Conservation (phyloP, 2,797 vertebrate species). For the Astyanax mexicanus region DNA sequence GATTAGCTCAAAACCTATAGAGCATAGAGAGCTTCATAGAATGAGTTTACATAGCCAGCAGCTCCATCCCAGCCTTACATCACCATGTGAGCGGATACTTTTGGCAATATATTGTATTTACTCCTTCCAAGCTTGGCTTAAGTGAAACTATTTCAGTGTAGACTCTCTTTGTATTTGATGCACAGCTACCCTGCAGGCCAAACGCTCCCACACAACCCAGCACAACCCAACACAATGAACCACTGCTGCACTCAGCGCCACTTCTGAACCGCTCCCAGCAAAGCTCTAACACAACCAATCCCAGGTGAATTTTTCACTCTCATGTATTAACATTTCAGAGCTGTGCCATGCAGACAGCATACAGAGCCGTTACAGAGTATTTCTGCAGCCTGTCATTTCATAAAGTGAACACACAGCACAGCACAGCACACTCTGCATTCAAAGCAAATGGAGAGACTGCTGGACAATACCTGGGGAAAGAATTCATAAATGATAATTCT, state of each 20-base stretch:
- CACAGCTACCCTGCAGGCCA: conserved; percentile 3
- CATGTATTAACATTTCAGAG: conserved; percentile 42
- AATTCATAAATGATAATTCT: neutral
- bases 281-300: conserved; percentile 27
- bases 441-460: conserved; percentile 22
- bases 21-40: no score
- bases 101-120: conserved; percentile 6
- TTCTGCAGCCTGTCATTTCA: conserved; percentile 41
- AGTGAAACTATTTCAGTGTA: neutral
- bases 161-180: neutral
- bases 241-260: conserved; percentile 1
- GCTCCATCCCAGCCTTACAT: no score
- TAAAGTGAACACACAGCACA: conserved; percentile 15
- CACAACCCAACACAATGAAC: conserved; percentile 27
- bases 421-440: no score
- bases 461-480: neutral
- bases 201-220: conserved; percentile 11
- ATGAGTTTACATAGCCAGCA: no score
- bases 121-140: conserved; percentile 2
- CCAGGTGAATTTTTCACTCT: conserved; percentile 30
- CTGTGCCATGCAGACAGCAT: neutral
- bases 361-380: conserved; percentile 27
- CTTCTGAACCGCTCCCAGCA: conserved; percentile 5
- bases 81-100: no score
- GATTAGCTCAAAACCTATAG: no score